Evolutionary conservation across 2,888 invertebrate genomes (phyloP), one percentile per base, ranked within the genome.

Genomic region (Parthenolecanium corni): DNA sequence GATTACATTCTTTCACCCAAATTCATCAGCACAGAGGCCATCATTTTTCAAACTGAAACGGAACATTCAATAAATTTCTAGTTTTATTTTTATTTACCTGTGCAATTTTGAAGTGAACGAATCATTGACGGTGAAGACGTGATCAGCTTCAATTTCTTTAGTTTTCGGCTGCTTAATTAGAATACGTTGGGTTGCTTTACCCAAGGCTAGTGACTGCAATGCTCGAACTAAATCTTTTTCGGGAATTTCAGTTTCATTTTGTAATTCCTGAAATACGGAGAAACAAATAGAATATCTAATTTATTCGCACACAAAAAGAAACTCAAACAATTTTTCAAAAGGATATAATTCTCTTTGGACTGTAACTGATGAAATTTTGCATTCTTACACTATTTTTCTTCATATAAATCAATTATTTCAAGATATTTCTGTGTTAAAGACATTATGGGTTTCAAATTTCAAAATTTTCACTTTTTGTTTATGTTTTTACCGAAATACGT

Each of bases 181-280:
- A 70, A 97, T 85, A 70, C 96, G 81, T 76, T 97, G 96, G 23
- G 93, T 89, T 23, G 92, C 86, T 78, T 98, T 98, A 54, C 97
- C 97, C 85, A 98, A 91, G 11, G 97, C 96, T 69, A 98, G 77
- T 67, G 97, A 96, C 76, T 97, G 96, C 71, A 98, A 80, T 62
- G 96, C 95, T 73, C 97, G 82, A 69, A 94, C 88, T 72, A 98
- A 78, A 74, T 98, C 97, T 72, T 92, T 84, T 74, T 96, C 96
- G n/a, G 96, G 96, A 73, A 98, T 91, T 77, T 96, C 94, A 58
- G 97, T 96, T 79, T 97, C 96, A 74, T 86, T 92, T 74, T 89
- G 85, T 71, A 98, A 90, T 77, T 97, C 89, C 79, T 85, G 76
- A 57, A 56, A 62, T 11, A 54, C 9, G 21, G 1, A 31, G 38